Evolutionary conservation across 2,113 vertebrate species (phyloP).

Genomic region (Halcyon senegalensis): DNA sequence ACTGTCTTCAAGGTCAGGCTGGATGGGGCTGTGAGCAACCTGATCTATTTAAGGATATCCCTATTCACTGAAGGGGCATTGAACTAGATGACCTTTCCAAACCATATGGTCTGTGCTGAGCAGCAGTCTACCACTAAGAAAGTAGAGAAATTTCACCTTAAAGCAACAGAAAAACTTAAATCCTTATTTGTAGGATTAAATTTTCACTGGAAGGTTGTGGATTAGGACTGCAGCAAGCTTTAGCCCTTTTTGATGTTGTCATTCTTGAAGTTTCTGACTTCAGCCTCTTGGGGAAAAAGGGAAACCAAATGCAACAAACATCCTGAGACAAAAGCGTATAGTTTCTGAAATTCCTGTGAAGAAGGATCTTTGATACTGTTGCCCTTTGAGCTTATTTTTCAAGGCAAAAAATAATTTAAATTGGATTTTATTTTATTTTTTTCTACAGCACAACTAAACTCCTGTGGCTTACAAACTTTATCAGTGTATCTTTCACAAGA

Average conservation of each 20-base stretch:
- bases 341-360: not conserved
- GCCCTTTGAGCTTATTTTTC: not conserved
- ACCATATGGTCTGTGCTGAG: not conserved
- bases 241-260: not conserved
- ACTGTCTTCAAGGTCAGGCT: not conserved
- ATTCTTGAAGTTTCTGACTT: not conserved
- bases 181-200: not conserved
- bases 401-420: not conserved
- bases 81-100: not conserved
- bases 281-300: not conserved
- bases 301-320: not conserved
- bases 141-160: not conserved
- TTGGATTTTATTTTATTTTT: not conserved
- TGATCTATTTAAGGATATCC: not conserved
- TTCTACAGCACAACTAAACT: not conserved
- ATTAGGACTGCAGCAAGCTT: not conserved
- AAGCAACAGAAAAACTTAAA: not conserved
- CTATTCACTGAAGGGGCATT: not conserved
- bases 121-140: not conserved
- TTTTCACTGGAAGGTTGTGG: not conserved
- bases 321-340: not conserved
- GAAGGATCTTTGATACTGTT: not conserved
- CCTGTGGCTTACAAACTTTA: not conserved
- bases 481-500: not conserved
- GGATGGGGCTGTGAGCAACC: not conserved